phyloP scores from a whole-genome alignment of 2,797 vertebrate genomes.

The Mycteria americana region DNA sequence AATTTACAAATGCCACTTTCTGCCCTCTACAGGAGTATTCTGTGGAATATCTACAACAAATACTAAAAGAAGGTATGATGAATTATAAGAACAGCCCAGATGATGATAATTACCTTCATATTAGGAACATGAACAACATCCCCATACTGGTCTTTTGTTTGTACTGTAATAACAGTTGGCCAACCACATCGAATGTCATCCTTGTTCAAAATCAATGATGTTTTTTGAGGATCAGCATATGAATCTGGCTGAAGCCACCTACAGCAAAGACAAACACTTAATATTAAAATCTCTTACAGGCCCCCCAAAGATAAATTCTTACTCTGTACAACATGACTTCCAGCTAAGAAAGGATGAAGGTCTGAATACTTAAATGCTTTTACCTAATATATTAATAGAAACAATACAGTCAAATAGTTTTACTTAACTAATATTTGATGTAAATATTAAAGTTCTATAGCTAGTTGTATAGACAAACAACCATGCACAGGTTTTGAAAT shows the following conservation, averaged over 20 bases:
- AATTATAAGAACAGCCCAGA: not conserved
- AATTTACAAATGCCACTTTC: not conserved
- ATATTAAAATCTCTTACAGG: not conserved
- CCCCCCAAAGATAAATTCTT: not conserved
- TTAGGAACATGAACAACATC: conserved; percentile 98
- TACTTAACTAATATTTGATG: not conserved
- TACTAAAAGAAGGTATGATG: not conserved
- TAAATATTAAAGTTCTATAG: not conserved
- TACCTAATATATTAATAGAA: not conserved
- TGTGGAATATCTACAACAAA: not conserved
- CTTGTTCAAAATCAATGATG: conserved; percentile 95
- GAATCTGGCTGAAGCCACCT: conserved; percentile 99
- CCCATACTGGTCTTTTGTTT: conserved; percentile 99
- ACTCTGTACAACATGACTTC: not conserved
- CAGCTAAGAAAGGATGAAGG: not conserved
- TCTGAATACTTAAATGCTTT: not conserved
- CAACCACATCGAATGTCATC: conserved; percentile 98
- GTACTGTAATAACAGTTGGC: conserved; percentile 95
- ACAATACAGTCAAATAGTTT: not conserved
- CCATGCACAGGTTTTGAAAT: not conserved
- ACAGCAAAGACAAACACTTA: not conserved
- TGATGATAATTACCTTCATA: conserved; percentile 87
- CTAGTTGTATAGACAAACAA: not conserved
- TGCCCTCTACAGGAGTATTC: not conserved
- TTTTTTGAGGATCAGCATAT: conserved; percentile 98